Conservation (phyloP, 2,797 vertebrate species). For the Enteromius radiatus region DNA sequence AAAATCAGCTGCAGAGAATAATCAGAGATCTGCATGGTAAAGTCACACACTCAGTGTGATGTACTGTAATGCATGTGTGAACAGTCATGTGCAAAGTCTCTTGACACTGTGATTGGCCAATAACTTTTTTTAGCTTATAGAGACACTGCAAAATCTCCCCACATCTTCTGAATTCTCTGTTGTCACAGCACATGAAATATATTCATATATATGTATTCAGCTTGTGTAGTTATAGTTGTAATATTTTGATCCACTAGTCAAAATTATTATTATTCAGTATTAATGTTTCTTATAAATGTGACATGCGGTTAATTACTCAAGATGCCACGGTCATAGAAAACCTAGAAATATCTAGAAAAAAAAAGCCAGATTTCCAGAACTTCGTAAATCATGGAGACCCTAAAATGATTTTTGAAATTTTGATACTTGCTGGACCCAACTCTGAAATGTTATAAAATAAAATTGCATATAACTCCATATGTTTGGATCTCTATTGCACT, state of each 20-base stretch:
- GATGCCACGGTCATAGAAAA: no score
- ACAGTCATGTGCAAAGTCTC: conserved; percentile 1
- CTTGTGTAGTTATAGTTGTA: neutral
- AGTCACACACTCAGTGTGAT: neutral
- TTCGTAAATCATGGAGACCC: neutral
- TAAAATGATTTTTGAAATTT: neutral
- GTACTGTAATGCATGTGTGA: neutral
- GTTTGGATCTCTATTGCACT: neutral
- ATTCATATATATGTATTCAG: neutral
- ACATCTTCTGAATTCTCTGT: neutral
- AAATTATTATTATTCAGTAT: neutral
- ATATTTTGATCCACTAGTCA: neutral
- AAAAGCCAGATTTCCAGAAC: neutral
- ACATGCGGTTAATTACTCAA: neutral
- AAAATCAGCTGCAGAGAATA: conserved; percentile 93
- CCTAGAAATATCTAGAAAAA: neutral
- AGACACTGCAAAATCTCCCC: neutral
- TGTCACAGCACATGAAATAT: neutral
- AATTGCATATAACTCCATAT: neutral
- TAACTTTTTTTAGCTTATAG: neutral
- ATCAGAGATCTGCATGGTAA: conserved; percentile 93
- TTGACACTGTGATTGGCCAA: neutral
- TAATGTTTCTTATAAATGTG: neutral
- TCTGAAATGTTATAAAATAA: neutral
- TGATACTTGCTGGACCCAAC: no score